Evolutionary conservation across 1,140 invertebrate species (phyloP).

Genomic region (Lutraria rhynchaena): DNA sequence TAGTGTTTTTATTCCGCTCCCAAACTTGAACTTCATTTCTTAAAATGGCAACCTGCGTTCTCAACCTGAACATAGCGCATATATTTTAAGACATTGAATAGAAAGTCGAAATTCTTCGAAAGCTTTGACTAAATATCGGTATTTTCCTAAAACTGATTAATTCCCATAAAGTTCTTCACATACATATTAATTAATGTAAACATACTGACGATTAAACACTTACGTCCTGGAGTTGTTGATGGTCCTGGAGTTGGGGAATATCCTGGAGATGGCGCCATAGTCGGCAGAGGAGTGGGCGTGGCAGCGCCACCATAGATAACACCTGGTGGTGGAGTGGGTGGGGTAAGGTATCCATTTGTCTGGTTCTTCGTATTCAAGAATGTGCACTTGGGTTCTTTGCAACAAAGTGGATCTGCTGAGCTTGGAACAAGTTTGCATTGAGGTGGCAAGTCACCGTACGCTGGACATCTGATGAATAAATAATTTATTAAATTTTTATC

Average conservation of each 20-base stretch:
- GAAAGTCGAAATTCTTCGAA: too few species aligned
- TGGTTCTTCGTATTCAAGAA: slow-evolving; percentile 44
- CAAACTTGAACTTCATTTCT: too few species aligned
- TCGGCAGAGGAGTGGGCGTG: slow-evolving; percentile 26
- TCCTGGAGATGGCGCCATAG: slow-evolving; percentile 19
- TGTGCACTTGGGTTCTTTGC: slow-evolving; percentile 47
- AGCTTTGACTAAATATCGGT: too few species aligned
- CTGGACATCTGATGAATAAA: slow-evolving; percentile 33
- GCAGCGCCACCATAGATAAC: slow-evolving; percentile 43
- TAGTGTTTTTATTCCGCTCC: too few species aligned
- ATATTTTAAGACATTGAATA: too few species aligned
- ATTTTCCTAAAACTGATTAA: too few species aligned
- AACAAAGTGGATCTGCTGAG: slow-evolving; percentile 41
- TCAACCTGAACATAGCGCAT: too few species aligned
- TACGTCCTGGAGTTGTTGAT: slow-evolving; percentile 37
- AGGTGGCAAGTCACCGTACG: slow-evolving; percentile 22
- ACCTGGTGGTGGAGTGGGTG: slow-evolving; percentile 51
- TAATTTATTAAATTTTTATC: not conserved
- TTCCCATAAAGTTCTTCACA: too few species aligned
- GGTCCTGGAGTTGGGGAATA: slow-evolving; percentile 35
- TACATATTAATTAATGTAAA: too few species aligned
- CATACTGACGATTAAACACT: too few species aligned
- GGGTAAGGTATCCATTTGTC: slow-evolving; percentile 46
- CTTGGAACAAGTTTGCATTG: slow-evolving; percentile 36
- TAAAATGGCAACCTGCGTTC: too few species aligned